A percentile compares a stretch with the other conserved stretches of the same genome.
phyloP scores from a whole-genome alignment of 2,113 vertebrate genomes.

The Synchiropus splendidus region DNA sequence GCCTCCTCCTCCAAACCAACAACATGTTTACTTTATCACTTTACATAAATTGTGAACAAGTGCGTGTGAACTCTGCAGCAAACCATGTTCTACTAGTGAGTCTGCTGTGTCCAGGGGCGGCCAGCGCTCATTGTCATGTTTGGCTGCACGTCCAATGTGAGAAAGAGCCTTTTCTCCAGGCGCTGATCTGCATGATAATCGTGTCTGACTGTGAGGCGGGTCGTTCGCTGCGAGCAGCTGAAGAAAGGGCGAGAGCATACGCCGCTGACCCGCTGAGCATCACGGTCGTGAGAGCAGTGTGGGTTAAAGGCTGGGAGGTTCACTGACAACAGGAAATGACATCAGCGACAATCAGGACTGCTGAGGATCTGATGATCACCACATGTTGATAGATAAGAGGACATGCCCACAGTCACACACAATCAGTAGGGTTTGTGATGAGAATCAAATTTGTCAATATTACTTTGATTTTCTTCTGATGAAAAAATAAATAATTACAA shows the following conservation, averaged over 20 bases:
- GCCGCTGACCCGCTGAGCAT: conserved; percentile 52
- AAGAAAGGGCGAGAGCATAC: conserved; percentile 34
- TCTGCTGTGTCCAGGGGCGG: no score
- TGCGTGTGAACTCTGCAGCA: no score
- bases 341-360: conserved; percentile 49
- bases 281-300: conserved; percentile 40
- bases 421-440: no score
- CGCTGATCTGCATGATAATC: conserved; percentile 58
- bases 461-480: no score
- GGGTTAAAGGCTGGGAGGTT: conserved; percentile 24
- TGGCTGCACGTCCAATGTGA: conserved; percentile 30
- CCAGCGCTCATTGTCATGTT: conserved; percentile 1
- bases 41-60: not conserved
- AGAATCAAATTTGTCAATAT: no score
- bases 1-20: not conserved
- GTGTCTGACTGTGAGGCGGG: conserved; percentile 33
- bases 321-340: conserved; percentile 35
- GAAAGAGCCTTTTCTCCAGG: conserved; percentile 45
- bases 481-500: no score
- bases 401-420: no score
- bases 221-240: conserved; percentile 31
- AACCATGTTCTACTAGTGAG: no score
- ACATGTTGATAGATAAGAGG: not conserved
- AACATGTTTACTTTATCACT: not conserved
- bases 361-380: not conserved